phyloP scores from a whole-genome alignment of 2,797 vertebrate species.

The Petrocephalus schoutedeni region DNA sequence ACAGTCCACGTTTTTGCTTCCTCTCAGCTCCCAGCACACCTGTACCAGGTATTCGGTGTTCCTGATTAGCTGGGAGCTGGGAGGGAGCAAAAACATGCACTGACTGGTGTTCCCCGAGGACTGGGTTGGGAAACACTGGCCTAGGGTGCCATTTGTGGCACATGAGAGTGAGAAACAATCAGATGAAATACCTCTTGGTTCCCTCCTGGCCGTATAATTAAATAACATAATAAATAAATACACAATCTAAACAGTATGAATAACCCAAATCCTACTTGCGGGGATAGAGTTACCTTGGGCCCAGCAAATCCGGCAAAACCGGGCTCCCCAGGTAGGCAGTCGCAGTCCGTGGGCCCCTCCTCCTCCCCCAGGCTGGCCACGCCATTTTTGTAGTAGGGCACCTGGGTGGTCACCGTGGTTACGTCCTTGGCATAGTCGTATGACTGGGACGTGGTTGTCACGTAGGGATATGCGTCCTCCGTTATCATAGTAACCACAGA shows the following conservation, averaged over 20 bases:
- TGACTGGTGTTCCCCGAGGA: too few relatives aligned
- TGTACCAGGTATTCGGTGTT: too few relatives aligned
- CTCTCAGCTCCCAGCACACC: too few relatives aligned
- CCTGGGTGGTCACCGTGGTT: constrained; percentile 53
- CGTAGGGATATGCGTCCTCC: constrained; percentile 55
- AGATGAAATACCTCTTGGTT: not conserved
- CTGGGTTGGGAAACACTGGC: not conserved
- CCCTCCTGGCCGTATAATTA: not conserved
- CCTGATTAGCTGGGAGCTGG: too few relatives aligned
- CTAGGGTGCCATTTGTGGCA: not conserved
- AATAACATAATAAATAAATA: not conserved
- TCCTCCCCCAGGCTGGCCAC: constrained; percentile 40
- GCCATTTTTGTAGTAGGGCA: constrained; percentile 46
- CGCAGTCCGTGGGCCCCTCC: constrained; percentile 54
- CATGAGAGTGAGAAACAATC: not conserved
- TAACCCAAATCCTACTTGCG: not conserved
- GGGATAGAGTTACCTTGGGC: constrained; percentile 56
- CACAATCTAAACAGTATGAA: not conserved
- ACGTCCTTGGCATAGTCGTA: constrained; percentile 64
- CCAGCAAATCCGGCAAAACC: constrained; percentile 61
- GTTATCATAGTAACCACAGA: constrained; percentile 66
- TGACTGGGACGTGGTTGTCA: constrained; percentile 51
- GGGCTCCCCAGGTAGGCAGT: constrained; percentile 61
- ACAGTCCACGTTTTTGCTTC: too few relatives aligned
- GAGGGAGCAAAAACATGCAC: too few relatives aligned